phyloP scores from a whole-genome alignment of 2,888 invertebrate genomes.

The Pemphredon lugubris region DNA sequence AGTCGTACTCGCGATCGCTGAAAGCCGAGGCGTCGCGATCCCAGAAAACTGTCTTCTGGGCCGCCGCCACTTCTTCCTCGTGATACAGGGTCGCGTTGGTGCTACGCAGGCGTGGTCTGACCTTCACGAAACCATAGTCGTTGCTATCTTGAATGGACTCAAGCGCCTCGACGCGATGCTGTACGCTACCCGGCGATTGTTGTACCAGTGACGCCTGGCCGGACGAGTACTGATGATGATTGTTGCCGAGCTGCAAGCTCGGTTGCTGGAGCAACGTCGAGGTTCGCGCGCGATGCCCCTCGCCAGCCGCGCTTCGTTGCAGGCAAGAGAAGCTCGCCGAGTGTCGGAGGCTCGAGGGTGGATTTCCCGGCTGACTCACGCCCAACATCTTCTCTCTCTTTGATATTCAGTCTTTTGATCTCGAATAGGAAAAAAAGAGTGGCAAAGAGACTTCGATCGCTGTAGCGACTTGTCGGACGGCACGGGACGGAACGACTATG shows the following conservation, averaged over 20 bases:
- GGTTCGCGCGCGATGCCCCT: constrained; percentile 79
- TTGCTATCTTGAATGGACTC: constrained; percentile 70
- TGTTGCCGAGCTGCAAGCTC: constrained; percentile 59
- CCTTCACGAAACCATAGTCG: constrained; percentile 78
- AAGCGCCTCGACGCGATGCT: constrained; percentile 56
- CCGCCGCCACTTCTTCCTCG: constrained; percentile 70
- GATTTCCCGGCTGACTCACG: constrained; percentile 79
- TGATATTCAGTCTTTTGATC: constrained; percentile 58
- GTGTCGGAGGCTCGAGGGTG: constrained; percentile 80
- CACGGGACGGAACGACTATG: constrained; percentile 31
- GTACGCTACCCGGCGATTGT: constrained; percentile 49
- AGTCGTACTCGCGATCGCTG: constrained; percentile 69
- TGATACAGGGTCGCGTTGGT: constrained; percentile 74
- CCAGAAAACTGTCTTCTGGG: constrained; percentile 58
- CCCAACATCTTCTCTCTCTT: constrained; percentile 75
- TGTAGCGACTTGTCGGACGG: constrained; percentile 36
- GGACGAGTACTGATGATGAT: constrained; percentile 63
- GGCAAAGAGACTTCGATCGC: constrained; percentile 27
- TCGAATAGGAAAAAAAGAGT: constrained; percentile 17
- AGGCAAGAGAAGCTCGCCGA: constrained; percentile 82
- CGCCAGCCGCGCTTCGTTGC: constrained; percentile 76
- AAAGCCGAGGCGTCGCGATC: constrained; percentile 69
- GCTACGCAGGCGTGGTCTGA: constrained; percentile 75
- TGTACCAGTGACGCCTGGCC: constrained; percentile 51
- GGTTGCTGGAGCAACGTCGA: constrained; percentile 81